These are phyloP conservation scores for Dolichoris vasculosae DNA, from an alignment of 1,140 invertebrate species.

Conservation along the genomic window DNA sequence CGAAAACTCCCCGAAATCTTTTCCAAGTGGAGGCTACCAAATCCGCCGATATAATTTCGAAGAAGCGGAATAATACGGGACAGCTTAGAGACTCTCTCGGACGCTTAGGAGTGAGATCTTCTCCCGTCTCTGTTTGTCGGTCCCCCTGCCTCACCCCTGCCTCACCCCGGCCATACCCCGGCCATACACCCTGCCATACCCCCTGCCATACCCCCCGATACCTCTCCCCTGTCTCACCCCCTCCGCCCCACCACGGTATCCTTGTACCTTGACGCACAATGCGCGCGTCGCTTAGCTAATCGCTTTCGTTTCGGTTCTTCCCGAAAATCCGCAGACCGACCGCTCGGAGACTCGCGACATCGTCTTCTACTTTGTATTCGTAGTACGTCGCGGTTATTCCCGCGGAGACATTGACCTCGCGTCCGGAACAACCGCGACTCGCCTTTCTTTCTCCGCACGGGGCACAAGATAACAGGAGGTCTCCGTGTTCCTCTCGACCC, in stretches of 20 bases:
- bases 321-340: slow-evolving; percentile 4
- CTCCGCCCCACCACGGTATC: background rate
- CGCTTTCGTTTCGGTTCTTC: too few relatives aligned
- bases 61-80: background rate
- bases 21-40: too few relatives aligned
- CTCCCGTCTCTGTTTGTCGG: background rate
- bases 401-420: slow-evolving; percentile 28
- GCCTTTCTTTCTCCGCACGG: slow-evolving; percentile 2
- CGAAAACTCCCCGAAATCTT: too few relatives aligned
- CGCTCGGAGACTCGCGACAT: background rate
- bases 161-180: too few relatives aligned
- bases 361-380: slow-evolving; percentile 32
- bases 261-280: background rate
- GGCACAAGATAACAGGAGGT: slow-evolving; percentile 7
- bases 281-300: background rate
- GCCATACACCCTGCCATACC: too few relatives aligned
- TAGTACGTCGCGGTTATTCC: background rate
- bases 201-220: too few relatives aligned
- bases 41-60: background rate
- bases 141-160: background rate
- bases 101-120: background rate
- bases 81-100: background rate
- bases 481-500: background rate
- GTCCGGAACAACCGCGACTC: too few relatives aligned
- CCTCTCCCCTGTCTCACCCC: background rate